Evolutionary conservation across 2,888 invertebrate genomes (phyloP).

Genomic region (Gibbula magus): DNA sequence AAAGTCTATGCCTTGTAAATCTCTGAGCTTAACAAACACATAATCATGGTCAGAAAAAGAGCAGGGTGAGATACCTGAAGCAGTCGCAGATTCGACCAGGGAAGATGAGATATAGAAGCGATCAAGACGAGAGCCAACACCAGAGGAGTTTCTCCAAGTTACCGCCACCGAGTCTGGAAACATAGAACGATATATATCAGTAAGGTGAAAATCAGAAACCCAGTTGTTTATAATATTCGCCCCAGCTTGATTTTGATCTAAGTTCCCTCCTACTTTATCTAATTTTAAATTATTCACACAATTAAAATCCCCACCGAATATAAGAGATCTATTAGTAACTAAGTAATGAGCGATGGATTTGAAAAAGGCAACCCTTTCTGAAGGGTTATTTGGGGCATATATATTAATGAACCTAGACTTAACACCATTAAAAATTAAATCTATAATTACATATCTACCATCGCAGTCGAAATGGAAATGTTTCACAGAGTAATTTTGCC

Average conservation of each 20-base stretch:
- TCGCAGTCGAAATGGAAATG: constrained; percentile 13
- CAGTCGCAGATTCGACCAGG: not conserved
- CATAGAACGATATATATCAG: not conserved
- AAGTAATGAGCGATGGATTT: not conserved
- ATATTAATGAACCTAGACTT: not conserved
- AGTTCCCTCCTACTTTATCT: constrained; percentile 17
- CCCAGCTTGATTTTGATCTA: not conserved
- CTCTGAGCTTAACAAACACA: not conserved
- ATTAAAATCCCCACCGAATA: constrained; percentile 25
- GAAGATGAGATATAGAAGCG: constrained; percentile 17
- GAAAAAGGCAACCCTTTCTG: not conserved
- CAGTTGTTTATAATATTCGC: not conserved
- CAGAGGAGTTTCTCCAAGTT: not conserved
- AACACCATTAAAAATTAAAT: not conserved
- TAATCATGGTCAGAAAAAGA: not conserved
- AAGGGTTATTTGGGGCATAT: not conserved
- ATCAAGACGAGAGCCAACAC: not conserved
- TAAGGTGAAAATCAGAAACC: not conserved
- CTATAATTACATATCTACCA: not conserved
- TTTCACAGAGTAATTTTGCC: not conserved
- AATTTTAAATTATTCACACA: not conserved
- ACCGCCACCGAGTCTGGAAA: not conserved
- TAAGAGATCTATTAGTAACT: not conserved
- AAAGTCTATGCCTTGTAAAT: not conserved
- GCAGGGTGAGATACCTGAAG: not conserved